Evolutionary conservation across 2,888 invertebrate genomes (phyloP).

Genomic region (Drymonia ruficornis): DNA sequence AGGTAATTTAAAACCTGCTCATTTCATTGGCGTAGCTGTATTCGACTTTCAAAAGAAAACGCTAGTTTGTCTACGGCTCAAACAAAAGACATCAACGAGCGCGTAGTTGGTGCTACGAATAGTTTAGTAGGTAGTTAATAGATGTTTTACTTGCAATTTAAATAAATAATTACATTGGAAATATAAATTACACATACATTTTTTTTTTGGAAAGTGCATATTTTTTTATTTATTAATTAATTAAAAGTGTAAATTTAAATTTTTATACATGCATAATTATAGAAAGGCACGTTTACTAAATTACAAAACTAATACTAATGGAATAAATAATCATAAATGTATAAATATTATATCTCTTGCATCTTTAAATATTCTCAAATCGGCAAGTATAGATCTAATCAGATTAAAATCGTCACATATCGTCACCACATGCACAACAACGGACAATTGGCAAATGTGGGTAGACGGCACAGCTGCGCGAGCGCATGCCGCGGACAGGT

Average conservation of each 20-base stretch:
- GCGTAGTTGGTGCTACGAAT: slow-evolving; percentile 9
- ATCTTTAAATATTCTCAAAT: background rate
- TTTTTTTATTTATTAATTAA: too few species aligned
- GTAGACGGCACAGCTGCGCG: slow-evolving; percentile 31
- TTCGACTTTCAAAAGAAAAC: background rate
- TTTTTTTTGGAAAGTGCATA: too few species aligned
- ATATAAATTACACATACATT: too few species aligned
- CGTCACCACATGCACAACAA: slow-evolving; percentile 1
- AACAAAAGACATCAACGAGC: slow-evolving; percentile 73
- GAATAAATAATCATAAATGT: background rate
- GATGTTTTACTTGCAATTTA: background rate
- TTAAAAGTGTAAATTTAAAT: too few species aligned
- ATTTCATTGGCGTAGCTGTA: background rate
- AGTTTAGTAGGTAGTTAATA: background rate
- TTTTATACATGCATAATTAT: too few species aligned
- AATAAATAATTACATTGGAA: too few species aligned
- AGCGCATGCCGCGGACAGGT: slow-evolving; percentile 37
- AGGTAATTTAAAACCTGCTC: background rate
- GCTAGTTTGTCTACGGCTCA: slow-evolving; percentile 6
- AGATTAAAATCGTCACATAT: slow-evolving; percentile 2
- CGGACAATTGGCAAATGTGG: slow-evolving; percentile 8
- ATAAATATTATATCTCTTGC: background rate
- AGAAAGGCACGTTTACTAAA: too few species aligned
- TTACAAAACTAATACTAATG: background rate
- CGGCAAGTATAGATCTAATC: slow-evolving; percentile 5